Evolutionary conservation across 2,113 vertebrate genomes (phyloP).

Genomic region (Equus przewalskii): DNA sequence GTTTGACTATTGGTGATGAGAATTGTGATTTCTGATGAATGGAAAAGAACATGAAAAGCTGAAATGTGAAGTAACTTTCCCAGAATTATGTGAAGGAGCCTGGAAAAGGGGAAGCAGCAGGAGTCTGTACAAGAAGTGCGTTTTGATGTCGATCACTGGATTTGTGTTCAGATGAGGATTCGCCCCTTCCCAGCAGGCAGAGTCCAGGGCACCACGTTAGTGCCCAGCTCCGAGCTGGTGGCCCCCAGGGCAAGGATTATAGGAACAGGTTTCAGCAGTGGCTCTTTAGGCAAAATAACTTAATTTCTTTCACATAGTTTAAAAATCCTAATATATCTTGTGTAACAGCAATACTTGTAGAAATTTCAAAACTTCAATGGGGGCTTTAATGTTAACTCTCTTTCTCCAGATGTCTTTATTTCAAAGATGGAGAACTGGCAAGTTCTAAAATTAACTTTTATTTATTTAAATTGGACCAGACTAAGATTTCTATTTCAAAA

Average conservation of each 20-base stretch:
- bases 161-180: background rate
- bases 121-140: background rate
- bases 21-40: background rate
- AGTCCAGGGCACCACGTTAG: background rate
- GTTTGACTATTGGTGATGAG: background rate
- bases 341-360: background rate
- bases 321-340: background rate
- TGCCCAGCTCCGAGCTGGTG: background rate
- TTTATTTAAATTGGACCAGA: conserved; percentile 40
- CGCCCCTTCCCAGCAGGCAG: background rate
- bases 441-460: conserved; percentile 49
- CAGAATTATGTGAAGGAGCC: background rate
- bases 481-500: conserved; percentile 52
- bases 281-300: background rate
- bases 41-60: background rate
- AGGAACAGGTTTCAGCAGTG: background rate
- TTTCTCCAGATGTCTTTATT: conserved; percentile 42
- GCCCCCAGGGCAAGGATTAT: background rate
- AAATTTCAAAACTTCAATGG: background rate
- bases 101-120: too few species aligned
- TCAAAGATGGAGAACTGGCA: background rate
- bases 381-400: background rate
- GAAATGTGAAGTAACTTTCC: background rate
- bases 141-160: background rate
- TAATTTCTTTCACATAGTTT: conserved; percentile 47